Evolutionary conservation across 1,140 invertebrate genomes (phyloP).

Genomic region (Campoletis sonorensis): DNA sequence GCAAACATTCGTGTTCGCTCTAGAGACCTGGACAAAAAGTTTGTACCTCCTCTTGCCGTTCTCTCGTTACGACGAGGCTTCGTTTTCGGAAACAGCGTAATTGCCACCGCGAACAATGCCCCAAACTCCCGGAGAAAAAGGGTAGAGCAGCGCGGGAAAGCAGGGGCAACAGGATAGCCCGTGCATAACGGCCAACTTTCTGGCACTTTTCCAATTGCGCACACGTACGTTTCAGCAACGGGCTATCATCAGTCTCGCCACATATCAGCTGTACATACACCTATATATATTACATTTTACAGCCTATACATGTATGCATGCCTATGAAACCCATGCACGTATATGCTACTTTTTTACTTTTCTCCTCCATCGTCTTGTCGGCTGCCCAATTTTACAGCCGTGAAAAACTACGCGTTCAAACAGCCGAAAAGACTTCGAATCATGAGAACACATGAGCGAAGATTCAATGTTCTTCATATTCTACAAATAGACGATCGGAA

Average conservation of each 20-base stretch:
- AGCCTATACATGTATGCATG: too few relatives aligned
- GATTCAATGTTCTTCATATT: too few relatives aligned
- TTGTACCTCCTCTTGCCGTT: not conserved
- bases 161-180: not conserved
- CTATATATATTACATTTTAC: not conserved
- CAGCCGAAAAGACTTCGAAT: too few relatives aligned
- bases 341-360: too few relatives aligned
- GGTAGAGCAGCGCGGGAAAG: not conserved
- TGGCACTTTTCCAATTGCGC: constrained; percentile 40
- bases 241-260: constrained; percentile 1
- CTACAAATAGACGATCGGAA: too few relatives aligned
- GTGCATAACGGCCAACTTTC: constrained; percentile 36
- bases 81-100: constrained; percentile 45
- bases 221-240: constrained; percentile 30
- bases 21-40: constrained; percentile 7
- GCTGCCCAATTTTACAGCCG: too few relatives aligned
- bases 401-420: too few relatives aligned
- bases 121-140: constrained; percentile 15
- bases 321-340: too few relatives aligned
- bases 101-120: constrained; percentile 45
- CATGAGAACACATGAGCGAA: too few relatives aligned
- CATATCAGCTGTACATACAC: not conserved
- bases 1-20: not conserved
- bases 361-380: too few relatives aligned
- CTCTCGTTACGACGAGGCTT: constrained; percentile 29